These are phyloP conservation scores for Micrasema longulum DNA, from an alignment of 1,140 invertebrate genomes.

Conservation along the genomic window DNA sequence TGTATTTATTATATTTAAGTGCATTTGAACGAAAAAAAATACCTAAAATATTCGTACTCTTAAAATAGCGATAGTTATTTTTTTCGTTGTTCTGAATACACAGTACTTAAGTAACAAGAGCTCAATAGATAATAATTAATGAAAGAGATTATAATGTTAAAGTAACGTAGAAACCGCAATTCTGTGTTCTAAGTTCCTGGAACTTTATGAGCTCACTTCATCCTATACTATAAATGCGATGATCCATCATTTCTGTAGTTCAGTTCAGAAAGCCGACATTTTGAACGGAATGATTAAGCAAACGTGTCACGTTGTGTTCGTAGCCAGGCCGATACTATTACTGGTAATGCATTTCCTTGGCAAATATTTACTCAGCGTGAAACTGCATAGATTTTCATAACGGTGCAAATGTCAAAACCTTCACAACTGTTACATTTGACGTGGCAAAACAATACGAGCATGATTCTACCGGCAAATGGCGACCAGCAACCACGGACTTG, in stretches of 20 bases:
- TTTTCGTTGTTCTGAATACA: no score
- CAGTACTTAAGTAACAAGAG: no score
- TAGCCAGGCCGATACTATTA: not conserved
- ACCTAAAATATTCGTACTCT: no score
- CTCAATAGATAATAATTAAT: no score
- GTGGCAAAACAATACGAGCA: not conserved
- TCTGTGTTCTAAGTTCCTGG: not conserved
- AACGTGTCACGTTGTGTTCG: constrained; percentile 28
- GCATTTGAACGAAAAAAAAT: no score
- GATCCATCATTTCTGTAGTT: constrained; percentile 11
- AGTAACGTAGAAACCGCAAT: constrained; percentile 15
- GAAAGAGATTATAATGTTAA: no score
- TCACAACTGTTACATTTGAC: constrained; percentile 10
- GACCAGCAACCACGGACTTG: no score
- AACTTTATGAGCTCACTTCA: not conserved
- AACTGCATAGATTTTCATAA: constrained; percentile 30
- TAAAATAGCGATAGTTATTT: no score
- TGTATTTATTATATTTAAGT: no score
- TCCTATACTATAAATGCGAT: no score
- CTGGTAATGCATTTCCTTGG: constrained; percentile 15
- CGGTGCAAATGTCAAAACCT: constrained; percentile 26
- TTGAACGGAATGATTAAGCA: constrained; percentile 14
- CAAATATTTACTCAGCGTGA: constrained; percentile 25
- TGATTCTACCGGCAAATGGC: not conserved
- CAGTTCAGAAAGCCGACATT: constrained; percentile 25